Evolutionary conservation across 2,113 vertebrate species (phyloP), one percentile per base, ranked within the genome.

Genomic region (Anseranas semipalmata): DNA sequence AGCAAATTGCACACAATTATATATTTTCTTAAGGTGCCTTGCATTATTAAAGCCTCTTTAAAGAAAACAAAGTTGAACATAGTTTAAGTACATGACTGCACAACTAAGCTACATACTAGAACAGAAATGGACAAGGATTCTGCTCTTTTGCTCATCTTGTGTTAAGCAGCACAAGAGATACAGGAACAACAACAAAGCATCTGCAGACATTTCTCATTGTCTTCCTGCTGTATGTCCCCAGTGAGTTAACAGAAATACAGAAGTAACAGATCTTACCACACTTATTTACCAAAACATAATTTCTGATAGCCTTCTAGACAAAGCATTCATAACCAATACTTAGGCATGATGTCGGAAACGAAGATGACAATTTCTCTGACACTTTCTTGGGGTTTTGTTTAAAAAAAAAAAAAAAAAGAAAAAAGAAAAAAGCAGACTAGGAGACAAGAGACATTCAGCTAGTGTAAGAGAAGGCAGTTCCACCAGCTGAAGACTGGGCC

Each of bases 11-110:
- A 84, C 56, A 88, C 77, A 95, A 95, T 50, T 83, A 91, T 86
- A 86, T 93, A 92, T 96, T 97, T 96, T 93, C 94, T 96, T 95
- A 97, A 95, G 95, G 95, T 95, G 87, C 22, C 48, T 89, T 96
- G 50, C 87, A 95, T 97, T 93, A 96, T 97, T 96, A 92, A 96
- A 95, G 66, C 41, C 85, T 92, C 85, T 97, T 95, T 90, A 89
- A 92, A 80, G 90, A 66, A 76, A 60, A 95, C 91, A 96, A 94
- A 95, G 83, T 75, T 62, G 89, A 89, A 95, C 37, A 28, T 41
- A 92, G 53, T 87, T 94, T 93, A 89, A 87, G 59, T 66, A 96
- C 73, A 90, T 71, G 94, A 95, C 46, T 89, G 85, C 52, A 94
- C 80, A 95, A 37, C 85, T 78, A 79, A 76, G 48, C 72, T 87